These are phyloP conservation scores for Paratilapia polleni DNA, from an alignment of 2,113 vertebrate species.

Conservation along the genomic window DNA sequence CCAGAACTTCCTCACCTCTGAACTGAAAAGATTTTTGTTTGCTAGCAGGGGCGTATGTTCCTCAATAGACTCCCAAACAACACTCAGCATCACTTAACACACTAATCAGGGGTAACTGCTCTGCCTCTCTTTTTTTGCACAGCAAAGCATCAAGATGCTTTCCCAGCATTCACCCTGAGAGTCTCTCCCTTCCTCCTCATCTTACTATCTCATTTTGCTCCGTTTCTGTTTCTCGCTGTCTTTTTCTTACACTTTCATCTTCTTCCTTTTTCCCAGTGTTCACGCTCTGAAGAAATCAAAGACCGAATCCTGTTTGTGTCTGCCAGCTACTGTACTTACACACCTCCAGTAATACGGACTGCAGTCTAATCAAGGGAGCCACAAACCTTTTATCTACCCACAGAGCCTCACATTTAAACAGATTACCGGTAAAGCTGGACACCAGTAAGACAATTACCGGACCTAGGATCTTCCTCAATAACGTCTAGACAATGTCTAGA, in stretches of 20 bases:
- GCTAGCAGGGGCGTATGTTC: background rate
- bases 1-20: constrained; percentile 29
- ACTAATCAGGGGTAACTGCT: constrained; percentile 39
- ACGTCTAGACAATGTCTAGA: constrained; percentile 66
- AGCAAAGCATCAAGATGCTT: constrained; percentile 40
- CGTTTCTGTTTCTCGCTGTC: constrained; percentile 14
- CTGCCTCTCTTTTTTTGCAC: background rate
- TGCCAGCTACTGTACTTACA: constrained; percentile 62
- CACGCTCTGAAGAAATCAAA: constrained; percentile 62
- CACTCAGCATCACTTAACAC: constrained; percentile 53
- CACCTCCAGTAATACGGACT: constrained; percentile 57
- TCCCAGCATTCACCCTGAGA: constrained; percentile 30
- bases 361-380: constrained; percentile 72
- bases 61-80: constrained; percentile 41
- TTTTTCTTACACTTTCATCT: constrained; percentile 36
- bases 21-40: constrained; percentile 23
- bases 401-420: constrained; percentile 74
- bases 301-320: constrained; percentile 51
- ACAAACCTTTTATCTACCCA: constrained; percentile 77
- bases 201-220: background rate
- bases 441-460: constrained; percentile 71
- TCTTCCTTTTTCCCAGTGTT: constrained; percentile 16
- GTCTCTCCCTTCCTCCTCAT: constrained; percentile 26
- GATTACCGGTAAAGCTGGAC: constrained; percentile 75
- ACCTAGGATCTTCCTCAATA: constrained; percentile 42